Evolutionary conservation across 2,888 invertebrate species (phyloP).

Genomic region (Drosophila multiciliata): DNA sequence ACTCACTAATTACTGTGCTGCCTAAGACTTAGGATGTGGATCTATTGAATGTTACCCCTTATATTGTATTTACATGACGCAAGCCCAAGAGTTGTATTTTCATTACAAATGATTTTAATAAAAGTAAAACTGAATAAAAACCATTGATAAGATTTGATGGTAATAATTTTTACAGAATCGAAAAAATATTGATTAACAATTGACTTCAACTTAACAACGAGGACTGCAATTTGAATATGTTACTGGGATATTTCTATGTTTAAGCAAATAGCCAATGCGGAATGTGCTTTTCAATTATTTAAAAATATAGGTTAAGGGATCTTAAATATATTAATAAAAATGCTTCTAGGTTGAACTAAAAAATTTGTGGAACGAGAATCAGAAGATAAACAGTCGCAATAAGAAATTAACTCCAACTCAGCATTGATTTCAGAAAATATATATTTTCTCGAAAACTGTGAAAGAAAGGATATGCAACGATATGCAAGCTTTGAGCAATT

Average conservation of each 20-base stretch:
- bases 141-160: background rate
- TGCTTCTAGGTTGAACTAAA: background rate
- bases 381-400: background rate
- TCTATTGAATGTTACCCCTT: constrained; percentile 7
- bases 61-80: constrained; percentile 1
- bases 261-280: too few species aligned
- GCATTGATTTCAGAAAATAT: background rate
- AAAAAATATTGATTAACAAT: background rate
- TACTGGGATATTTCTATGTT: background rate
- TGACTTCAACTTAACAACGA: background rate
- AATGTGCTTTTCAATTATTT: background rate
- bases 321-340: background rate
- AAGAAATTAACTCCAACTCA: too few species aligned
- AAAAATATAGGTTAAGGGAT: background rate
- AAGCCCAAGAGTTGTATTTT: constrained; percentile 15
- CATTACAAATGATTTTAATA: constrained; percentile 43
- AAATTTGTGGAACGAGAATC: background rate
- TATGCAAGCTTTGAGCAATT: background rate
- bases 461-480: background rate
- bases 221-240: background rate
- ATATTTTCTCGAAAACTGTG: background rate
- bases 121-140: constrained; percentile 44
- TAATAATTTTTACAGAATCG: background rate
- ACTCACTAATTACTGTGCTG: constrained; percentile 51
- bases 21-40: constrained; percentile 8